Evolutionary conservation across 1,140 invertebrate genomes (phyloP).

Genomic region (Drosophila busckii): DNA sequence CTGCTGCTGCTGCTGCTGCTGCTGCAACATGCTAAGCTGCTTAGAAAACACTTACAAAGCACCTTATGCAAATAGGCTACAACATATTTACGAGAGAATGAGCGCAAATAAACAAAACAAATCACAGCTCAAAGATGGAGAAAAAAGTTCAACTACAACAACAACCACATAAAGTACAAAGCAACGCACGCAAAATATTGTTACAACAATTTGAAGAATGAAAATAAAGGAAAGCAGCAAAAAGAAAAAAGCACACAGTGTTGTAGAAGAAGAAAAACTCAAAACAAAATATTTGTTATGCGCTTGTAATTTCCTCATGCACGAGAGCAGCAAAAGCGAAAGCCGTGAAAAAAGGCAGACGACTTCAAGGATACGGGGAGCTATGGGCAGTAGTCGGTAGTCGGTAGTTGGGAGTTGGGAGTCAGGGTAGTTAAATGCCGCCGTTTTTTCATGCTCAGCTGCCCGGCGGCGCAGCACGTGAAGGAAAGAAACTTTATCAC

Average conservation of each 20-base stretch:
- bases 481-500: slow-evolving; percentile 60
- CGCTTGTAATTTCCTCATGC: slow-evolving; percentile 70
- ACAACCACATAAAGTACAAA: slow-evolving; percentile 11
- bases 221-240: not conserved
- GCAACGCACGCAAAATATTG: slow-evolving; percentile 32
- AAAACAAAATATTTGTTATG: slow-evolving; percentile 75
- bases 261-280: slow-evolving; percentile 51
- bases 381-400: not conserved
- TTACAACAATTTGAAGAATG: slow-evolving; percentile 3
- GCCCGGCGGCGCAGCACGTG: slow-evolving; percentile 30
- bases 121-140: slow-evolving; percentile 10
- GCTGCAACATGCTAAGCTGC: slow-evolving; percentile 58
- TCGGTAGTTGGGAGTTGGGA: slow-evolving; percentile 2
- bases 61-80: slow-evolving; percentile 63
- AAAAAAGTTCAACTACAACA: not conserved
- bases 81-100: slow-evolving; percentile 25
- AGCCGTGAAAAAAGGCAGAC: slow-evolving; percentile 41
- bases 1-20: not conserved
- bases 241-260: slow-evolving; percentile 14
- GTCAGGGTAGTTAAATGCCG: slow-evolving; percentile 33
- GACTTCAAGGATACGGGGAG: not conserved
- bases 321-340: slow-evolving; percentile 40
- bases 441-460: slow-evolving; percentile 54
- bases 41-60: slow-evolving; percentile 55
- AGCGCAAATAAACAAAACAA: not conserved